Evolutionary conservation across 2,888 invertebrate species (phyloP), one percentile per base, ranked within the genome.

Genomic region (Stenodema calcarata): DNA sequence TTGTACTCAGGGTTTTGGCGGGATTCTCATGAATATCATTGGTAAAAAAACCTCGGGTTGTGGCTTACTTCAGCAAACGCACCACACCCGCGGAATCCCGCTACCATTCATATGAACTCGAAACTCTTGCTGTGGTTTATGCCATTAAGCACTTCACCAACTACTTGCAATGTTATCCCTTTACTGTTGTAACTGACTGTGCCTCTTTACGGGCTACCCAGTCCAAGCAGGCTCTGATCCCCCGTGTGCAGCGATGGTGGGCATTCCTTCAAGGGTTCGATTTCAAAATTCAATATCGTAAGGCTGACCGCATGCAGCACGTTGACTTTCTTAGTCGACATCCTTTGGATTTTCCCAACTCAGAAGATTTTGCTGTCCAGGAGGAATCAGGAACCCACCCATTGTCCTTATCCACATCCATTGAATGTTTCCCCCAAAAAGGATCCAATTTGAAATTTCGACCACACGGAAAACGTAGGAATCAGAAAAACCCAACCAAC

Each of bases 191-290:
- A 0, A 90, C 90, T 0, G 91, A 91, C 81, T 91, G 90, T 76
- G 90, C 90, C 76, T 89, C 90, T 0, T 47, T 91, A 0, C 90
- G 90, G 47, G 80, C 88, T 0, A 89, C 90, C 0, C 87, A 89
- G 23, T 86, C 79, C 0, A 90, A 91, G 70, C 89, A 89, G 54
- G 89, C 91, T 23, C 78, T 90, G 0, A 23, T 88, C 87, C 90
- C 90, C 47, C 79, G 85, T 84, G 90, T 90, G 87, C 90, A 89
- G 0, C 86, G 90, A 0, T 90, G 90, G 90, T 90, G 90, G 90
- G 50, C 89, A 0, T 89, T 89, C 75, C 79, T 90, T 35, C 89
- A 89, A 78, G 89, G 90, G 69, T 89, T 87, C 75, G 80, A 88
- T 23, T 89, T 89, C 84, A 42, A 50, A 4, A 88, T 90, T 12